phyloP scores from a whole-genome alignment of 2,888 invertebrate genomes.

The Mimachlamys varia region DNA sequence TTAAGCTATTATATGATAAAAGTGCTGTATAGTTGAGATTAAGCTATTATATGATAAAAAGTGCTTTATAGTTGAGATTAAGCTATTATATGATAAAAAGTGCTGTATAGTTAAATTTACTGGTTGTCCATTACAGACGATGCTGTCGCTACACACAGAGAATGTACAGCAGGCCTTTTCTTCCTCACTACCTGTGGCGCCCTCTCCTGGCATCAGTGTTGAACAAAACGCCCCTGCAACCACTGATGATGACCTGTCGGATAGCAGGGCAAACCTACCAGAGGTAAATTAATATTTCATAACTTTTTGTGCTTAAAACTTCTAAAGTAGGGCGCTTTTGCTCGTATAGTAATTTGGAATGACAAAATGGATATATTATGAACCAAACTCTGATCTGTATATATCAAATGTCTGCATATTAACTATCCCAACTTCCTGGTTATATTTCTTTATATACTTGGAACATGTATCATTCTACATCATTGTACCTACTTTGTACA shows the following conservation, averaged over 20 bases:
- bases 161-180: slow-evolving; percentile 85
- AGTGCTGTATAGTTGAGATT: no score
- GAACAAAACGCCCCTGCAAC: slow-evolving; percentile 57
- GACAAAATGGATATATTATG: no score
- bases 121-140: slow-evolving; percentile 80
- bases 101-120: not conserved
- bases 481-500: no score
- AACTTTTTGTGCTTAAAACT: not conserved
- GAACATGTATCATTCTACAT: no score
- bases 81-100: no score
- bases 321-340: not conserved
- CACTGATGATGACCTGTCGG: slow-evolving; percentile 74
- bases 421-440: no score
- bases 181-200: slow-evolving; percentile 76
- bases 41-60: no score
- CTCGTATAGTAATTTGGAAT: not conserved
- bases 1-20: no score
- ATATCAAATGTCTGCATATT: no score
- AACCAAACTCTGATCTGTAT: no score
- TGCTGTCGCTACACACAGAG: slow-evolving; percentile 87
- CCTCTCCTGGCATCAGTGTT: slow-evolving; percentile 53
- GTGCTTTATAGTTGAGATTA: no score
- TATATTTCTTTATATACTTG: no score
- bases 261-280: slow-evolving; percentile 53
- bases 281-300: slow-evolving; percentile 32